These are phyloP conservation scores for Myotis planiceps DNA, from an alignment of 2,797 vertebrate genomes.

Conservation along the genomic window DNA sequence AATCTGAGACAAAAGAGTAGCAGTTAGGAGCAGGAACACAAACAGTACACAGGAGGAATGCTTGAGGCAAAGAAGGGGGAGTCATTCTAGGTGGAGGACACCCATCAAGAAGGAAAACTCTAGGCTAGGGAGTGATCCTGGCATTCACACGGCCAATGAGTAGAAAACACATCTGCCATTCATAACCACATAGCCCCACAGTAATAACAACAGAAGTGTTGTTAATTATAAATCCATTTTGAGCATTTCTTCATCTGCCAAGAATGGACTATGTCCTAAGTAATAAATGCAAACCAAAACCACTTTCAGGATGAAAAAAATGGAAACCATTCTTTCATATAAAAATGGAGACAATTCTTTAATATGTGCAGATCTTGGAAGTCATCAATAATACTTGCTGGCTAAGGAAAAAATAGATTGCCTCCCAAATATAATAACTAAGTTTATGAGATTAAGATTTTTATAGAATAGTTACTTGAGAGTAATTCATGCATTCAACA, in stretches of 20 bases:
- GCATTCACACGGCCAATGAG: neutral
- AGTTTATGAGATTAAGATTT: constrained; percentile 26
- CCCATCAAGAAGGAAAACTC: neutral
- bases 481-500: neutral
- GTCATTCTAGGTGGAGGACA: neutral
- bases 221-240: constrained; percentile 47
- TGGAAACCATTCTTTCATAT: constrained; percentile 12
- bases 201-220: constrained; percentile 43
- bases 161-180: constrained; percentile 6
- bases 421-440: neutral
- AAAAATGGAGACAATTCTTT: neutral
- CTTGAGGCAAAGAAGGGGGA: neutral
- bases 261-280: constrained; percentile 16
- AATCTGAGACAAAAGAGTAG: neutral
- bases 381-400: constrained; percentile 14
- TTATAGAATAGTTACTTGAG: neutral
- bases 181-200: neutral
- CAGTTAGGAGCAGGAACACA: neutral
- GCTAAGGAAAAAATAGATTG: constrained; percentile 24
- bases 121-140: neutral
- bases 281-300: constrained; percentile 62
- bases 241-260: constrained; percentile 60
- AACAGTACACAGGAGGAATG: neutral
- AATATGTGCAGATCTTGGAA: constrained; percentile 18
- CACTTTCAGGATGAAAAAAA: constrained; percentile 33